Conservation (phyloP, 1,140 invertebrate species). For the Dreissena polymorpha region DNA sequence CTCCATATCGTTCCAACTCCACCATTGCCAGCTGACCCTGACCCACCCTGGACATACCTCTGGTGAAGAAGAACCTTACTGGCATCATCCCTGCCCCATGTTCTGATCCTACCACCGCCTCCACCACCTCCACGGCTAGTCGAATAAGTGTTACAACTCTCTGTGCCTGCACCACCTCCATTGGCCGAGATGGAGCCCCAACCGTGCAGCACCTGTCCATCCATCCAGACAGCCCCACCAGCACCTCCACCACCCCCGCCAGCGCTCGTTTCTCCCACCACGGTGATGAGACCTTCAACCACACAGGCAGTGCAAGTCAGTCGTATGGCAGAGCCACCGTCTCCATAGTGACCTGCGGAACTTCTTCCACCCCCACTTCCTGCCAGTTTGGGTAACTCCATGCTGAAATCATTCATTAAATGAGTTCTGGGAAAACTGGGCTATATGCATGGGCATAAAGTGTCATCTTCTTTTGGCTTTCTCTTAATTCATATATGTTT, state of each 20-base stretch:
- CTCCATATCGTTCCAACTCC: conserved; percentile 38
- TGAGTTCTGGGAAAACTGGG: not conserved
- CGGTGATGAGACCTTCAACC: conserved; percentile 61
- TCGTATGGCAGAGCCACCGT: conserved; percentile 57
- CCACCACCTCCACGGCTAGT: conserved; percentile 63
- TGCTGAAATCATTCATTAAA: not conserved
- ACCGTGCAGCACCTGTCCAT: conserved; percentile 64
- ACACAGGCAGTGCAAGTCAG: conserved; percentile 38
- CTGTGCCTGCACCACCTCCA: conserved; percentile 51
- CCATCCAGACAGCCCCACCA: conserved; percentile 69
- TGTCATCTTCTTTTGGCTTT: too few species aligned
- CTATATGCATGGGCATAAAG: too few species aligned
- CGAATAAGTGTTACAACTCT: conserved; percentile 44
- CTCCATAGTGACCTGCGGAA: conserved; percentile 51
- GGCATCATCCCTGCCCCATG: conserved; percentile 54
- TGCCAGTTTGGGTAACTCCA: conserved; percentile 47
- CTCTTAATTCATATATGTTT: too few species aligned
- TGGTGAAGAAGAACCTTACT: conserved; percentile 61
- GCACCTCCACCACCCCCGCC: conserved; percentile 67
- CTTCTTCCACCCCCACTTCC: conserved; percentile 69
- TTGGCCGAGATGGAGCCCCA: conserved; percentile 63
- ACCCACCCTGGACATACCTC: conserved; percentile 51
- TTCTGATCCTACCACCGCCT: conserved; percentile 65
- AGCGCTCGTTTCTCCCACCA: conserved; percentile 48
- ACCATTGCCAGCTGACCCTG: conserved; percentile 26